Evolutionary conservation across 2,797 vertebrate species (phyloP), one percentile per base, ranked within the genome.

Genomic region (Heliangelus exortis): DNA sequence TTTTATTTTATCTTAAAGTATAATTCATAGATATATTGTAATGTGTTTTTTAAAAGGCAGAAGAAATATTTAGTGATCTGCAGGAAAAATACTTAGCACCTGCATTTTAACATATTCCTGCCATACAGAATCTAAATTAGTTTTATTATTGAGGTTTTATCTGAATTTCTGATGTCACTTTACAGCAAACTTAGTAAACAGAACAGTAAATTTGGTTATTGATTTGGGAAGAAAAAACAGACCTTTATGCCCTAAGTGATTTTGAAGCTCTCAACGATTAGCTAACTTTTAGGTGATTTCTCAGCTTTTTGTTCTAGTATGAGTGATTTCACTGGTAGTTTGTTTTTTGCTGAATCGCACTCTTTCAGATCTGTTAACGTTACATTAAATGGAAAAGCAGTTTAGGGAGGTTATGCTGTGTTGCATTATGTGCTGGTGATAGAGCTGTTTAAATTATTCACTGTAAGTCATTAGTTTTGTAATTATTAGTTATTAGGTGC

Each of bases 331-430:
- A 41, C 41, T 85, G 58, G 50, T 74, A 11, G 1, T 50, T 61
- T 79, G 2, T 39, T 48, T 86, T 93, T 75, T 94, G 39, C 89
- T 94, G 89, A 92, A 63, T 73, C 55, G 17, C 15, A 55, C 15
- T 9, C 15, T 92, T 90, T 84, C 47, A 33, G 12, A 18, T 89
- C 87, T 93, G 82, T 94, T 96, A 93, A 95, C 90, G 50, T 82
- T 93, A 87, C 61, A 77, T 73, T 33, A 90, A 89, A 74, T 34
- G 39, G 19, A 50, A 89, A 87, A 57, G 59, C 43, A 79, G 59
- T 41, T 93, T 81, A 86, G n/a, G 43, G 51, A 50, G 31, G 31
- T 87, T 91, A 62, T 79, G 66, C 71, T 92, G 77, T 50, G n/a
- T 66, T 89, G 72, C 80, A 31, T 88, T 71, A 77, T 55, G 12